A percentile compares a stretch with the other conserved stretches of the same genome.
These are phyloP conservation scores for Trypoxylus dichotomus DNA, from an alignment of 1,140 invertebrate genomes.

Conservation along the genomic window DNA sequence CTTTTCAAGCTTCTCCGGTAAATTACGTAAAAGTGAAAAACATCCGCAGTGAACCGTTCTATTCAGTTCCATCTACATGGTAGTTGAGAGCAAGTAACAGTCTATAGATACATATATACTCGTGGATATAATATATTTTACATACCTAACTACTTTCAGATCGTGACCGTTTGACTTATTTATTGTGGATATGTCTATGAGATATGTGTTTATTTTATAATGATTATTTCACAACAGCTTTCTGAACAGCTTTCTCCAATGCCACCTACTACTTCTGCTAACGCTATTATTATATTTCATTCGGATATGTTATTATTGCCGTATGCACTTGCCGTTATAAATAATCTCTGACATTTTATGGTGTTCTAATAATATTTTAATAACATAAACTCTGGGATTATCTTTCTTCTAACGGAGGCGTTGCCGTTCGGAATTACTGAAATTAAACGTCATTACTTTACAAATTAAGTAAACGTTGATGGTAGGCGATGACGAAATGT, in stretches of 20 bases:
- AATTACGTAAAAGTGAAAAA: not conserved
- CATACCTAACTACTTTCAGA: not conserved
- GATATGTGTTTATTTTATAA: conserved; percentile 20
- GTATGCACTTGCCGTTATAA: not conserved
- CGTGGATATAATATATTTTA: not conserved
- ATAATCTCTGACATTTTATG: conserved; percentile 16
- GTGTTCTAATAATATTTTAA: conserved; percentile 6
- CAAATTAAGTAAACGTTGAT: not conserved
- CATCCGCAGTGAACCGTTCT: not conserved
- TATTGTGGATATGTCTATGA: conserved; percentile 9
- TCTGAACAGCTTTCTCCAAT: conserved; percentile 16
- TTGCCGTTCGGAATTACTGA: not conserved
- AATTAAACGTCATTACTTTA: not conserved
- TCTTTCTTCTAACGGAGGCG: not conserved
- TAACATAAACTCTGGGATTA: not conserved
- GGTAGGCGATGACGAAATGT: not conserved
- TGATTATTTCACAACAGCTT: conserved; percentile 13
- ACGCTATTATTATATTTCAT: conserved; percentile 15
- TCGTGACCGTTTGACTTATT: conserved; percentile 20
- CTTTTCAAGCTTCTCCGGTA: not conserved
- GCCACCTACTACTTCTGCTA: conserved; percentile 11
- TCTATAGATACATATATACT: not conserved
- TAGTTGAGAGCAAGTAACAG: not conserved
- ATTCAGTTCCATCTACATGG: not conserved
- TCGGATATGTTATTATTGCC: conserved; percentile 7